Evolutionary conservation across 2,113 vertebrate species (phyloP), one percentile per base, ranked within the genome.

Genomic region (Oncorhynchus nerka): DNA sequence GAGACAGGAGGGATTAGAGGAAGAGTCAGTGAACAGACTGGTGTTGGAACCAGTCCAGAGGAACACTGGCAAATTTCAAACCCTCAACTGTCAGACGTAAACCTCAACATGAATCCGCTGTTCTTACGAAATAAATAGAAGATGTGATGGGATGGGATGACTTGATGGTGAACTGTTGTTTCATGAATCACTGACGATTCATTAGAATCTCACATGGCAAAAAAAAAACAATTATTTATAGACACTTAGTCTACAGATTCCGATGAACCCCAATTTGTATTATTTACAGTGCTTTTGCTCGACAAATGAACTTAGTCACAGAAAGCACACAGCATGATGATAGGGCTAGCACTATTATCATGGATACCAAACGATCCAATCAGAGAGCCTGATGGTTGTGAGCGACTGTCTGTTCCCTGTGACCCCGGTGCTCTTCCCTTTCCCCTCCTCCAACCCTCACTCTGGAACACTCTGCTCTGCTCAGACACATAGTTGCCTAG

Each of bases 401-500:
- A 51, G 49, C 2, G 39, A 86, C 75, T 75, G 76, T 86, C 85
- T 90, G 85, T 79, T 81, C 85, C 81, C 76, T 75, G 76, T 90
- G 90, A 90, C 88, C 90, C 91, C 78, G 85, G 77, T 79, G 86
- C 84, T 75, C 84, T 80, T 75, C 85, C 73, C 70, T 45, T 11
- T 45, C 39, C 39, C 51, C 51, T 71, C 55, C 81, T 74, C 88
- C 83, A 83, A 84, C 90, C 91, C 68, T 88, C 89, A 87, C 82
- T 85, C 78, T 77, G 3, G 26, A 8, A 81, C 64, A 24, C 59
- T 62, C 59, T 24, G 59, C 59, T 62, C 59, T 4, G 70, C 82
- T 78, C 87, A 88, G 87, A 84, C 84, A 72, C 77, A 75, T 9
- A 69, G 89, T 92, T 86, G 86, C 89, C 82, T 85, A 89, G 91